Conservation (phyloP, 2,113 vertebrate species). For the Triplophysa dalaica region DNA sequence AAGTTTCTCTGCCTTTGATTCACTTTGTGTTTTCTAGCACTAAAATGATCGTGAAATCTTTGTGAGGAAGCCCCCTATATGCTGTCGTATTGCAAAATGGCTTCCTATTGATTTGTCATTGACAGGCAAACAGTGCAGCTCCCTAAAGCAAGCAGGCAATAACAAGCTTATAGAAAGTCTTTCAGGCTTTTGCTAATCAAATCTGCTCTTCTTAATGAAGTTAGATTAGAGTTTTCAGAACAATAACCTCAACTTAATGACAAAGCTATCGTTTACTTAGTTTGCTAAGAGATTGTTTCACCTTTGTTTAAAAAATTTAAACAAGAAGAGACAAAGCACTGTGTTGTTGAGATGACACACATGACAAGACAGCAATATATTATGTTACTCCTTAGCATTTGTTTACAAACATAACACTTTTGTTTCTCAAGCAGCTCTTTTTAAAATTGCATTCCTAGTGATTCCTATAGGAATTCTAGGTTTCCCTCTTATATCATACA, state of each 20-base stretch:
- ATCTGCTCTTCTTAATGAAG: constrained; percentile 19
- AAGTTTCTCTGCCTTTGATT: constrained; percentile 9
- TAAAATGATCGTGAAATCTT: constrained; percentile 23
- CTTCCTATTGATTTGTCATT: constrained; percentile 46
- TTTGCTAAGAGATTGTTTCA: constrained; percentile 18
- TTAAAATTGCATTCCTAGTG: constrained; percentile 1
- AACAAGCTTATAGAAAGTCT: constrained; percentile 26
- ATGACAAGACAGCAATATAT: background rate
- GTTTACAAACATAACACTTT: background rate
- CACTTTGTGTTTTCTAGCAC: background rate
- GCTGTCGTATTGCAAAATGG: constrained; percentile 40
- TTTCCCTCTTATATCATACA: background rate
- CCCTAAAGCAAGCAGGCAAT: constrained; percentile 10
- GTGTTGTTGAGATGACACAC: background rate
- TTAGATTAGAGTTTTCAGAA: constrained; percentile 35
- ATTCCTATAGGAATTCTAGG: background rate
- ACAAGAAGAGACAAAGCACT: background rate
- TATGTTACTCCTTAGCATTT: background rate
- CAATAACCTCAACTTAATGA: constrained; percentile 48
- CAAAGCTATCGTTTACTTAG: background rate
- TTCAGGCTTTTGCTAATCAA: constrained; percentile 33
- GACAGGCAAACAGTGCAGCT: constrained; percentile 18
- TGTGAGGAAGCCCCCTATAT: constrained; percentile 16
- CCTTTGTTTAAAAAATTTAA: background rate
- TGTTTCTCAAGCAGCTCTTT: background rate